Evolutionary conservation across 2,797 vertebrate species (phyloP).

Genomic region (Halcyon badia): DNA sequence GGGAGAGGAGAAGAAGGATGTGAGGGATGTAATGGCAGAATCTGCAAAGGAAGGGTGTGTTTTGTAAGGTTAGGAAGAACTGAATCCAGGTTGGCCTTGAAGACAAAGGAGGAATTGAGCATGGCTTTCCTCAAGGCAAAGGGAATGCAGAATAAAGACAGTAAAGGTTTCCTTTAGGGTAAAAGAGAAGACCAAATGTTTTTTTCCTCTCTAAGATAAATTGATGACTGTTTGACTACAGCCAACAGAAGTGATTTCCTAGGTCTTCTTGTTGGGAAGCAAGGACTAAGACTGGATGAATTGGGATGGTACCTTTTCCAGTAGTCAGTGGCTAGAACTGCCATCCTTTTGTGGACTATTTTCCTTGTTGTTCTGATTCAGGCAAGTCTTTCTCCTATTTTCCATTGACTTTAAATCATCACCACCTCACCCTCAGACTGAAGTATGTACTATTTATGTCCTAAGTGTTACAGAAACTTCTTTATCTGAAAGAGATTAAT

Average conservation of each 20-base stretch:
- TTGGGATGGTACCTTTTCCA: not conserved
- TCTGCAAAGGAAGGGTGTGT: not conserved
- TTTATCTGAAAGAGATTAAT: not conserved
- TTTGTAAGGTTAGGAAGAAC: not conserved
- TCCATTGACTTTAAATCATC: not conserved
- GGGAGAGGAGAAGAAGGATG: not conserved
- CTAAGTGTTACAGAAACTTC: not conserved
- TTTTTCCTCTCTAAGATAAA: not conserved
- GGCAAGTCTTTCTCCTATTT: not conserved
- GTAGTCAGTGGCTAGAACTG: not conserved
- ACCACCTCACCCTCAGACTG: not conserved
- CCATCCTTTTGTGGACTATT: not conserved
- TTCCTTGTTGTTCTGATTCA: not conserved
- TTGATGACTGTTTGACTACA: not conserved
- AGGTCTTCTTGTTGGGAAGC: not conserved
- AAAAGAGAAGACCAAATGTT: not conserved
- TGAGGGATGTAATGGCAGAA: not conserved
- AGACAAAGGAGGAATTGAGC: not conserved
- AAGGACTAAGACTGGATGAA: not conserved
- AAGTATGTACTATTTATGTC: not conserved
- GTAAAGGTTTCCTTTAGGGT: not conserved
- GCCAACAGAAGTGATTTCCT: not conserved
- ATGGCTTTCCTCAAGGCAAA: not conserved
- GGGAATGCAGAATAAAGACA: not conserved
- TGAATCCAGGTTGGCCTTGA: not conserved